Conservation (phyloP, 2,797 vertebrate species). For the Chaenodraco wilsoni region DNA sequence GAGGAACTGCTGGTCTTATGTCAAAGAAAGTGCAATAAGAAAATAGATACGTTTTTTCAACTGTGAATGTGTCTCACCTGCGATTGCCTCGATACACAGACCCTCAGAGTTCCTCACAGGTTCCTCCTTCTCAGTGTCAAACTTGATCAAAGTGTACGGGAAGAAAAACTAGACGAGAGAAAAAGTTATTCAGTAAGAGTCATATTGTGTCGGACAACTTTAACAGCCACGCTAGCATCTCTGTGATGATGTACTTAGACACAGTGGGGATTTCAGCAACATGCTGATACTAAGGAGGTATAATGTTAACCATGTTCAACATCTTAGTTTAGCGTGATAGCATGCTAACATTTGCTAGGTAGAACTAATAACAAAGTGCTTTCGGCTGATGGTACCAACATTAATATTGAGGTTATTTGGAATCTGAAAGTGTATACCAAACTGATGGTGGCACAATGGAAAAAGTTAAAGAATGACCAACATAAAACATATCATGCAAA, state of each 20-base stretch:
- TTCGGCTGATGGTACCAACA: neutral
- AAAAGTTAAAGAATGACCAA: neutral
- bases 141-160: slow-evolving; percentile 87
- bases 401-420: neutral
- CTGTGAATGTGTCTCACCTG: slow-evolving; percentile 79
- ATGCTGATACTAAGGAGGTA: neutral
- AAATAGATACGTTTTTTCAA: neutral
- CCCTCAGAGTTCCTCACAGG: slow-evolving; percentile 87
- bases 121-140: slow-evolving; percentile 90
- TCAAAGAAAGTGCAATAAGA: too few relatives aligned
- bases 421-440: too few relatives aligned
- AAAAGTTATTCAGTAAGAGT: neutral
- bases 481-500: neutral
- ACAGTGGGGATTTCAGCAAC: neutral
- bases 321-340: neutral
- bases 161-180: slow-evolving; percentile 80
- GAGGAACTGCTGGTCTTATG: too few relatives aligned
- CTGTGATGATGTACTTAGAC: neutral
- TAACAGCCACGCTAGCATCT: neutral
- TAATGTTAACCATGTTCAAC: neutral
- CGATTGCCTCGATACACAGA: slow-evolving; percentile 85
- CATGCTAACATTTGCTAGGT: neutral
- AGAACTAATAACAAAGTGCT: neutral
- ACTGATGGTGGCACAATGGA: neutral
- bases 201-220: neutral